Evolutionary conservation across 2,113 vertebrate species (phyloP).

Genomic region (Sus scrofa): T2T-Sscrofa CM000826.6:21972501-21973000

Average conservation of each 20-base stretch:
- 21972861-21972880: conserved; percentile 79
- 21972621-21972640: conserved; percentile 39
- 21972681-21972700: conserved; percentile 66
- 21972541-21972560: neutral
- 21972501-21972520: neutral
- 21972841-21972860: conserved; percentile 69
- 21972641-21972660: conserved; percentile 70
- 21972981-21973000: conserved; percentile 64
- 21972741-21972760: conserved; percentile 57
- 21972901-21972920: neutral
- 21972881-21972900: neutral
- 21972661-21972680: conserved; percentile 61
- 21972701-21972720: conserved; percentile 56
- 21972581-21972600: conserved; percentile 24
- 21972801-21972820: conserved; percentile 70
- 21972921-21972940: conserved; percentile 59
- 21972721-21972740: conserved; percentile 67
- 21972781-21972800: conserved; percentile 66
- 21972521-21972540: neutral
- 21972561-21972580: neutral
- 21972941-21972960: neutral
- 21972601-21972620: conserved; percentile 28
- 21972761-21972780: conserved; percentile 69
- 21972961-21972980: neutral
- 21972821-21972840: conserved; percentile 75